phyloP scores from a whole-genome alignment of 1,140 invertebrate genomes.

The Hycleus cichorii region DNA sequence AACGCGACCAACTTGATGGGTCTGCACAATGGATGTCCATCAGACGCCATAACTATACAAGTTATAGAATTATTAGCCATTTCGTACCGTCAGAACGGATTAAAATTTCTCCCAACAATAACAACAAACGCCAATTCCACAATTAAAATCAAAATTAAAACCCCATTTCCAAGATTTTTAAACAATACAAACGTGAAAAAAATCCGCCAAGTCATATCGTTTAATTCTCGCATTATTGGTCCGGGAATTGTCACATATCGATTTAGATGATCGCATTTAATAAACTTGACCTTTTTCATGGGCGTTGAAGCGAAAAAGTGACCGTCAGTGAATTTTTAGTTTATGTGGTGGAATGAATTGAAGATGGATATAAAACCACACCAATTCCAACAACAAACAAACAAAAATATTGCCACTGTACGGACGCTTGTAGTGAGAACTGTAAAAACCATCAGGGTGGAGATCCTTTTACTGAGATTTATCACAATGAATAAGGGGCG shows the following conservation, averaged over 20 bases:
- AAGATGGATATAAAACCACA: background rate
- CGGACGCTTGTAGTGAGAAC: constrained; percentile 14
- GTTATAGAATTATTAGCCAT: constrained; percentile 36
- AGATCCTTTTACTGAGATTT: background rate
- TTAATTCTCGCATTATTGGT: background rate
- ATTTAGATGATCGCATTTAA: constrained; percentile 2
- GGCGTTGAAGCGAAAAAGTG: constrained; percentile 22
- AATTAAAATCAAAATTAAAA: too few species aligned
- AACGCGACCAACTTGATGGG: constrained; percentile 33
- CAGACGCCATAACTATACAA: constrained; percentile 20
- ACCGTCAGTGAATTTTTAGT: constrained; percentile 27
- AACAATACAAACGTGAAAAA: background rate
- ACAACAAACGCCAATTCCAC: too few species aligned
- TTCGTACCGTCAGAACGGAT: background rate
- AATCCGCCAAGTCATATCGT: background rate
- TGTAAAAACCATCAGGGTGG: constrained; percentile 17
- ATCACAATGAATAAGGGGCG: constrained; percentile 15
- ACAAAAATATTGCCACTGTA: background rate
- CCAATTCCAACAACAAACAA: too few species aligned
- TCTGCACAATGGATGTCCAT: constrained; percentile 36
- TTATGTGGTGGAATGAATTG: constrained; percentile 28
- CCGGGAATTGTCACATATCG: background rate
- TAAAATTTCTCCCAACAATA: too few species aligned
- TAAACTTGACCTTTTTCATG: constrained; percentile 21
- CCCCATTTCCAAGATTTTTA: too few species aligned